Base-by-base conservation (phyloP, 2,113 vertebrate genomes). In the Noctilio leporinus region DNA sequence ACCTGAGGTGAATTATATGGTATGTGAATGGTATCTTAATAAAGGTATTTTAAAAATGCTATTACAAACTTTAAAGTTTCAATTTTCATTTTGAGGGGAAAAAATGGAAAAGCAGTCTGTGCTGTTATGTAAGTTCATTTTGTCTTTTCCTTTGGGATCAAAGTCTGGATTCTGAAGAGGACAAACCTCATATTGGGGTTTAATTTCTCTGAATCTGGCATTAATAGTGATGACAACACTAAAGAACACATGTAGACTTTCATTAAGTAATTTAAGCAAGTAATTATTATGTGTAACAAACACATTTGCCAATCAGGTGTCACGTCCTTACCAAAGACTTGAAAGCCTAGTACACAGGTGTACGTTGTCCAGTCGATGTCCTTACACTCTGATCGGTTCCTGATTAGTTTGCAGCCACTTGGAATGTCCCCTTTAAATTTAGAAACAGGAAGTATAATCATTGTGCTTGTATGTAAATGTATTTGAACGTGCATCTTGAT, bases 291-390 rank as follows among this genome's bases (percentile, higher is more conserved):
- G 64, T 26, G n/a, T 43, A 83, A 89, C 24, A 82, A 55, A 83
- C 15, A 0, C 28, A 12, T 76, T 49, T 81, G 49, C 67, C 45
- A 26, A 89, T 45, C 6, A 20, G 84, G 43, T 69, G 28, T 26
- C 38, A 45, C 2, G 5, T 59, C 97, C 99, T 98, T 83, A 99
- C 99, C 99, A 28, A 99, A 99, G 59, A 99, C 99, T 38, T 99
- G 99, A 98, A 99, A 99, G 67, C 99, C 99, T 67, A 99, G 98
- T 33, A 99, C 99, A 72, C 99, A 99, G 94, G 99, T 99, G 77
- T 99, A 99, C 0, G 99, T 99, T 0, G 98, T 99, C 99, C 99
- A 99, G 98, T 99, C 98, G 45, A 99, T 99, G 98, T 99, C 99
- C 98, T 99, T 99, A 97, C 99, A 99, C 90, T 99, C 99, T 0